Conservation (phyloP, 30 jellyfish, hydroid and myxozoan species). For the Sanderia malayensis region DNA sequence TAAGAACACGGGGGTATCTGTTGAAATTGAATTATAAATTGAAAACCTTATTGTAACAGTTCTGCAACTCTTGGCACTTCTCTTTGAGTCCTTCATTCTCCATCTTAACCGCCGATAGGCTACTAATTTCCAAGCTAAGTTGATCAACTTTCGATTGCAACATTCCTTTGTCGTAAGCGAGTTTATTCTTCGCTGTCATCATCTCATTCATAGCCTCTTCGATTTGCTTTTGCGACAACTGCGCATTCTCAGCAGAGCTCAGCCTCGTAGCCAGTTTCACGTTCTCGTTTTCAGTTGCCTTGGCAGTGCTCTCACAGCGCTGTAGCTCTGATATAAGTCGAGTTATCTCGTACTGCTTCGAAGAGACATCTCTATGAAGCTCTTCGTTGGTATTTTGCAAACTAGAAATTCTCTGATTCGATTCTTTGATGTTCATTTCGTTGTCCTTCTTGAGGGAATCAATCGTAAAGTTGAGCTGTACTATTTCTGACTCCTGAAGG, state of each 20-base stretch:
- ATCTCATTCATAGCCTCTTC: conserved; percentile 60
- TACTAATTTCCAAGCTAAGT: conserved; percentile 12
- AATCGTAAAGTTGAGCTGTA: background rate
- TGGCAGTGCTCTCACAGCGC: background rate
- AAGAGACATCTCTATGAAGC: conserved; percentile 10
- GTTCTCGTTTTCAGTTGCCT: conserved; percentile 20
- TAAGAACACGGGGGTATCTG: too few species aligned
- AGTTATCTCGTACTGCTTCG: background rate
- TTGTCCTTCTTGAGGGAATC: conserved; percentile 34
- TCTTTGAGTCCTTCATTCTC: conserved; percentile 17
- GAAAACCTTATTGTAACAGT: background rate
- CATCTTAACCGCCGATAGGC: background rate
- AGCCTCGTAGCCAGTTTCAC: conserved; percentile 19
- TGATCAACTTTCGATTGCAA: conserved; percentile 63
- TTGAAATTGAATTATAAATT: conserved; percentile 2
- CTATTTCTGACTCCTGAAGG: background rate
- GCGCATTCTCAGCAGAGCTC: conserved; percentile 42
- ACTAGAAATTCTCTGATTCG: conserved; percentile 18
- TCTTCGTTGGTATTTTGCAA: conserved; percentile 33
- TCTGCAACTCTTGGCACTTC: conserved; percentile 9
- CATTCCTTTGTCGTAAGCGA: conserved; percentile 78
- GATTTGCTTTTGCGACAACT: conserved; percentile 64
- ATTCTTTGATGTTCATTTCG: conserved; percentile 20
- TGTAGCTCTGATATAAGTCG: conserved; percentile 22
- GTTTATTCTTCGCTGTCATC: conserved; percentile 40